A percentile compares a stretch with the other conserved stretches of the same genome.
Conservation (phyloP, 2,888 invertebrate species). For the Eupithecia tripunctaria region DNA sequence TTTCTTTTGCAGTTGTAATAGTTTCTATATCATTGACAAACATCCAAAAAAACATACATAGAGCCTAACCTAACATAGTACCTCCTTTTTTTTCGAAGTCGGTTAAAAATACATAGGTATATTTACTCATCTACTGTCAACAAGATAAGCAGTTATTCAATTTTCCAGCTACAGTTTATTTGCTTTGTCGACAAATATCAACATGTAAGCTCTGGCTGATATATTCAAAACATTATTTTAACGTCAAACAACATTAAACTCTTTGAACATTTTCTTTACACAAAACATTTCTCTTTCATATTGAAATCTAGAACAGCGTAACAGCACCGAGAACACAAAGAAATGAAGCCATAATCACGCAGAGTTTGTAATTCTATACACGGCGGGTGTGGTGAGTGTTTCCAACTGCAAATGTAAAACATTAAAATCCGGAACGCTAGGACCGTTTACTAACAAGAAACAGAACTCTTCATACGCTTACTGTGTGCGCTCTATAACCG, state of each 20-base stretch:
- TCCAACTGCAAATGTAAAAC: constrained; percentile 40
- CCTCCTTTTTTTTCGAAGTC: too few species aligned
- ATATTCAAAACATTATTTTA: neutral
- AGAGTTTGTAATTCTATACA: constrained; percentile 16
- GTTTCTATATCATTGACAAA: too few species aligned
- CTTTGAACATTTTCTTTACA: neutral
- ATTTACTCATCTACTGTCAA: too few species aligned
- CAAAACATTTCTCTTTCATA: constrained; percentile 10
- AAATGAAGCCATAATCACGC: constrained; percentile 16
- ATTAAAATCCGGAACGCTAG: constrained; percentile 47
- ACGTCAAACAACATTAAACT: constrained; percentile 1
- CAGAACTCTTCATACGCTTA: constrained; percentile 50
- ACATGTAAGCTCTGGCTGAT: neutral
- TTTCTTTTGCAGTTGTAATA: too few species aligned
- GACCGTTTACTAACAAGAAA: constrained; percentile 55
- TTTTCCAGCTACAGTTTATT: neutral
- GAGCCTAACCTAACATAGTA: too few species aligned
- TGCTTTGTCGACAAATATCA: neutral
- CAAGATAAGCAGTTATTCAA: neutral
- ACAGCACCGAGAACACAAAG: constrained; percentile 3
- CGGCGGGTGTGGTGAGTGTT: constrained; percentile 17
- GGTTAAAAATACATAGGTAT: too few species aligned
- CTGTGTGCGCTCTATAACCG: constrained; percentile 53
- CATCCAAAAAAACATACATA: too few species aligned
- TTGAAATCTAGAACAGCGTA: neutral